Evolutionary conservation across 2,113 vertebrate genomes (phyloP).

Genomic region (Uria lomvia): DNA sequence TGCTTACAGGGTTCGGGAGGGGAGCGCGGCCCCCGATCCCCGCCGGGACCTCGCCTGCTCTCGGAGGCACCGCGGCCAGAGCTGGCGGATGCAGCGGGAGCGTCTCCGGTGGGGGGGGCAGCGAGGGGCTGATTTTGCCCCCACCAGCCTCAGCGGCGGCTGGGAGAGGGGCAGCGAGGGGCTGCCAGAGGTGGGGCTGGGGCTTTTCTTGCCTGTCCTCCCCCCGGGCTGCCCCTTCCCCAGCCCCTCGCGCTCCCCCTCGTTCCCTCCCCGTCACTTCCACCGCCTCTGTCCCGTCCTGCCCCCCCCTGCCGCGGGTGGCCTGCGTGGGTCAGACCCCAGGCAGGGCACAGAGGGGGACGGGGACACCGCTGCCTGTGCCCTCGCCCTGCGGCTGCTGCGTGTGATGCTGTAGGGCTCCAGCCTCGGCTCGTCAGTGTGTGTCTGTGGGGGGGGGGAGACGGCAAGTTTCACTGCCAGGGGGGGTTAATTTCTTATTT

Average conservation of each 20-base stretch:
- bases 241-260: background rate
- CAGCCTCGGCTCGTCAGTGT: background rate
- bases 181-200: background rate
- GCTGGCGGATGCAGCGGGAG: background rate
- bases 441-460: too few relatives aligned
- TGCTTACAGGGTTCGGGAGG: background rate
- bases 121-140: background rate
- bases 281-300: background rate
- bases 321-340: background rate
- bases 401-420: background rate
- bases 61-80: accelerated
- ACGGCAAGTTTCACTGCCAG: background rate
- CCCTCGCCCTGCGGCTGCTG: background rate
- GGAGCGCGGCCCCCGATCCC: background rate
- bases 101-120: accelerated
- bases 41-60: background rate
- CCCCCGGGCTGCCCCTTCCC: background rate
- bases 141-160: background rate
- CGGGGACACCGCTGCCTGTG: accelerated
- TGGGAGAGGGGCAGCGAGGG: background rate
- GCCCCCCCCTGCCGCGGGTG: accelerated
- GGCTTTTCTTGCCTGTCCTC: background rate
- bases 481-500: background rate
- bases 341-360: background rate
- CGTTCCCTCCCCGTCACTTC: background rate